Evolutionary conservation across 1,140 invertebrate species (phyloP).

Genomic region (Polypedilum vanderplanki): DNA sequence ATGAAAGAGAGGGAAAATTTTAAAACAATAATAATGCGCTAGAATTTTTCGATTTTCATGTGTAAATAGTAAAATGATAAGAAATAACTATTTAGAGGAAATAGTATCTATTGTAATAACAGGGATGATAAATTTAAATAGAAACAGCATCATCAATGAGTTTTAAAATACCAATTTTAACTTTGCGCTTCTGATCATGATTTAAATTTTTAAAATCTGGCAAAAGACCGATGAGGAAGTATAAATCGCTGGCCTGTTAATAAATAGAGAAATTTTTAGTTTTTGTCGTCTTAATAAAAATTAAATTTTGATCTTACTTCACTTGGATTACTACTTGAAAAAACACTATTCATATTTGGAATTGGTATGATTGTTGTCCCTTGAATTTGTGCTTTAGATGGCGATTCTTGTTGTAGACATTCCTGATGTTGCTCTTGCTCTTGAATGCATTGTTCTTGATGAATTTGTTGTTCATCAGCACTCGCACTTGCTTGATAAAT

Average conservation of each 20-base stretch:
- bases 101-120: background rate
- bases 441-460: constrained; percentile 15
- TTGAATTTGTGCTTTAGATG: background rate
- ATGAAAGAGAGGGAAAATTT: background rate
- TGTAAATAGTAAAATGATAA: background rate
- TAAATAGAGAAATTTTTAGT: background rate
- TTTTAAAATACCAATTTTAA: constrained; percentile 1
- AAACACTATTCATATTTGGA: background rate
- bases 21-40: constrained; percentile 3
- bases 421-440: background rate
- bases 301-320: background rate
- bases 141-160: background rate
- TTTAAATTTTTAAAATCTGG: background rate
- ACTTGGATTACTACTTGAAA: constrained; percentile 4
- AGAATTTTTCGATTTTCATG: background rate
- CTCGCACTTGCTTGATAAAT: constrained; percentile 7
- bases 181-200: background rate
- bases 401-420: constrained; percentile 15
- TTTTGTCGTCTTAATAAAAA: background rate
- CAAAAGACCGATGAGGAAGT: constrained; percentile 2
- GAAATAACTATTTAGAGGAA: background rate
- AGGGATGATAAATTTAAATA: background rate
- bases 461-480: background rate
- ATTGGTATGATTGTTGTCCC: background rate
- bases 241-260: background rate